Evolutionary conservation across 2,888 invertebrate species (phyloP), one percentile per base, ranked within the genome.

Genomic region (Phortica okadai): DNA sequence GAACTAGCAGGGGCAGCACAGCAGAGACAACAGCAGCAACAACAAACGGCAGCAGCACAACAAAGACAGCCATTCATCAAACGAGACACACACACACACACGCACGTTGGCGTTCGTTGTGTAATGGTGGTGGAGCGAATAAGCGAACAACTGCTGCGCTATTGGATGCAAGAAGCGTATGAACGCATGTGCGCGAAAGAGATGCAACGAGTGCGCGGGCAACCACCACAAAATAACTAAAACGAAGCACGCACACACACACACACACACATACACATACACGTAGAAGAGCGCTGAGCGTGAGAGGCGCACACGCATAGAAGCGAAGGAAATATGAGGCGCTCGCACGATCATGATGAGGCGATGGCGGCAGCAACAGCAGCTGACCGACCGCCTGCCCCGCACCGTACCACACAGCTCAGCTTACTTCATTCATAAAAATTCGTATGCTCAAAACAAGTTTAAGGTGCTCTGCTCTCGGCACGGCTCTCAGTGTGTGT

Each of bases 401-500:
- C 59, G 6, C n/a, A 8, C 16, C 11, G 8, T 59, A 6, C n/a
- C 2, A 5, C 7, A 7, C 64, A 73, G 41, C 56, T 54, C 42
- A 11, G 54, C 41, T 54, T 44, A 62, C 73, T 72, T 72, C 70
- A 72, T 72, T 72, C 70, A 72, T 72, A 72, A 72, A 72, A 72
- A 72, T 72, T 4, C 21, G 21, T 21, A 11, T 72, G 56, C 56
- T 72, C 70, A 72, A 72, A 72, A 72, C 70, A 11, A 56, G 70
- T 72, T 72, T 72, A 33, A 21, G 6, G 6, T 8, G n/a, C 59
- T 59, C 50, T 50, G 45, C 45, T 50, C 45, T 42, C 73, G 5
- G 41, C 58, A 3, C 2, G 33, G 21, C 67, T 69, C 7, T 69
- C 44, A 44, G 44, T 74, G 75, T 58, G 76, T 50, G 67, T 58